These are phyloP conservation scores for Dendrophyllia cribrosa DNA, from an alignment of 64 coral and sea anemone genomes.

Conservation along the genomic window DNA sequence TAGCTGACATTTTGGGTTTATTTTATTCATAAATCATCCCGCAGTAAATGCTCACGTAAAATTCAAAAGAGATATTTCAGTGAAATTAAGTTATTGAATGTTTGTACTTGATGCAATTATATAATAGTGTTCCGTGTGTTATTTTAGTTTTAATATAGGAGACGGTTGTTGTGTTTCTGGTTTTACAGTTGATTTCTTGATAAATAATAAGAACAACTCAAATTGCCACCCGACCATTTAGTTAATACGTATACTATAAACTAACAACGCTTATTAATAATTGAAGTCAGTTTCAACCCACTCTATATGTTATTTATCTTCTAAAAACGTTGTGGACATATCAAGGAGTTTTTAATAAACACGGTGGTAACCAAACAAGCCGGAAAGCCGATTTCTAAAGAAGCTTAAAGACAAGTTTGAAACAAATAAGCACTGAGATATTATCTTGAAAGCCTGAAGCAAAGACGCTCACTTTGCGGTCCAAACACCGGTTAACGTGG, in stretches of 20 bases:
- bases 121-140: too few species aligned
- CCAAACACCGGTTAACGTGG: neutral
- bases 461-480: neutral
- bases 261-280: too few species aligned
- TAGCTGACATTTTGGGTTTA: neutral
- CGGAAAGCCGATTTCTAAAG: constrained; percentile 40
- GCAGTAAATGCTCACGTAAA: too few species aligned
- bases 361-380: neutral
- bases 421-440: neutral
- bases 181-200: neutral
- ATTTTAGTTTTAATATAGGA: too few species aligned
- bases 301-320: neutral
- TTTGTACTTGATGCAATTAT: too few species aligned
- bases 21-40: neutral
- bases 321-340: neutral
- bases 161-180: too few species aligned
- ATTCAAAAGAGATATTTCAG: too few species aligned
- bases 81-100: too few species aligned
- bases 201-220: neutral
- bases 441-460: constrained; percentile 46
- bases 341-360: constrained; percentile 4
- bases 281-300: too few species aligned
- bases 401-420: neutral
- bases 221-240: too few species aligned
- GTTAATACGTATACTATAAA: too few species aligned